Evolutionary conservation across 2,113 vertebrate species (phyloP), one percentile per base, ranked within the genome.

Genomic region (Phaetusa simplex): DNA sequence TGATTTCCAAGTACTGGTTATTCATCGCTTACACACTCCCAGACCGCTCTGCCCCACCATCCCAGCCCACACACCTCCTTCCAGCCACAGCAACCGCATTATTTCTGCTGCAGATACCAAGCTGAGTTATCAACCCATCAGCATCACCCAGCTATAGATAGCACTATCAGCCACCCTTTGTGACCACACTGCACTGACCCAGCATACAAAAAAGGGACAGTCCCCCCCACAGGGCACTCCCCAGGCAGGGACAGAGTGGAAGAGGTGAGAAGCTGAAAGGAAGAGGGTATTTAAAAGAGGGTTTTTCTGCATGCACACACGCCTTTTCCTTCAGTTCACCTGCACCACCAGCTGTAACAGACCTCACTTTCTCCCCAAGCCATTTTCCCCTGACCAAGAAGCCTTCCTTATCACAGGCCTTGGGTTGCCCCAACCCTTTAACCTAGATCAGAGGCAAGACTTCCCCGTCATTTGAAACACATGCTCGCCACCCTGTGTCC

Each of bases 381-480:
- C 30, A 8, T 59, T 58, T 34, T 77, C 56, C 42, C 56, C 4
- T 40, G 4, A 73, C 56, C 21, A 58, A 67, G 15, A 58, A 67
- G 15, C 5, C 43, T 34, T 70, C 45, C 21, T 59, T 38, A 50
- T 8, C 42, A 49, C 59, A 88, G 36, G 40, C 40, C 42, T n/a
- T 3, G 2, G 14, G 29, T 6, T 76, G 34, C 21, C 8, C 9
- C 42, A 79, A 32, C 5, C 8, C 29, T 58, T 76, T 62, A 14
- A 79, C 17, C 22, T 3, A 0, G 11, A 30, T 21, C 62, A 32
- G 32, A 61, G 36, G 22, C 1, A 12, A 62, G 29, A 72, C 4
- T 43, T n/a, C 4, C 4, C 49, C 6, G 0, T 15, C 29, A 23
- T 0, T 1, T 1, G 11, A 50, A 42, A 59, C 12, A n/a, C 0